Evolutionary conservation across 2,888 invertebrate genomes (phyloP), one percentile per base, ranked within the genome.

Genomic region (Chrysomela aeneicollis): DNA sequence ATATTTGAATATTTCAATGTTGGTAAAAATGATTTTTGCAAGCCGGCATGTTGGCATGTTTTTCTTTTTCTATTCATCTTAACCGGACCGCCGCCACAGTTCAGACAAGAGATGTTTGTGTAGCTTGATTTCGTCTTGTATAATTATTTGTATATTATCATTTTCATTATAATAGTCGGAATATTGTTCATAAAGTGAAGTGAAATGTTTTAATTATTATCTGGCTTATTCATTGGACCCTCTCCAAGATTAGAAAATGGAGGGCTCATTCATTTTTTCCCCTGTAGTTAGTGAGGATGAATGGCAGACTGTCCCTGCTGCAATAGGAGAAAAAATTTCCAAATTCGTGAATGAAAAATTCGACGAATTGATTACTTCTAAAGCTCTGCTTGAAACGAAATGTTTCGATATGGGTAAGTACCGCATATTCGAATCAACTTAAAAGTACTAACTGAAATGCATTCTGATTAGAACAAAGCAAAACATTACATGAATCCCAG

Each of bases 341-440:
- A 80, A 79, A 35, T 86, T 85, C 74, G 85, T 88, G 58, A 85
- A 84, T 53, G 84, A 86, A 63, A 88, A 89, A 79, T 88, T 90
- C 77, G 90, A 90, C 75, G 90, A 91, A 79, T 89, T 89, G 71
- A 84, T 92, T 74, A 91, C 90, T 61, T 86, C 90, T 26, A 91
- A 90, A 82, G 92, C 92, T 2, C 85, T 92, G 30, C 88, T 89
- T 67, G 91, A 91, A 83, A 87, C 89, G 66, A 87, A 85, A 74
- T 87, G 87, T 79, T 84, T 85, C 67, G 87, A 86, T 77, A 85
- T 87, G 75, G 90, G 91, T 91, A 83, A 81, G 78, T 59, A 47
- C 6, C 1, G 12, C 5, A 26, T 15, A 46, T 61, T n/a, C 12
- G 12, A 6, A 6, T 49, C 18, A 8, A 30, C 32, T 51, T 2